A percentile compares a stretch with the other conserved stretches of the same genome.
Evolutionary conservation across 2,888 invertebrate genomes (phyloP).

Genomic region (Coelinius sp.): DNA sequence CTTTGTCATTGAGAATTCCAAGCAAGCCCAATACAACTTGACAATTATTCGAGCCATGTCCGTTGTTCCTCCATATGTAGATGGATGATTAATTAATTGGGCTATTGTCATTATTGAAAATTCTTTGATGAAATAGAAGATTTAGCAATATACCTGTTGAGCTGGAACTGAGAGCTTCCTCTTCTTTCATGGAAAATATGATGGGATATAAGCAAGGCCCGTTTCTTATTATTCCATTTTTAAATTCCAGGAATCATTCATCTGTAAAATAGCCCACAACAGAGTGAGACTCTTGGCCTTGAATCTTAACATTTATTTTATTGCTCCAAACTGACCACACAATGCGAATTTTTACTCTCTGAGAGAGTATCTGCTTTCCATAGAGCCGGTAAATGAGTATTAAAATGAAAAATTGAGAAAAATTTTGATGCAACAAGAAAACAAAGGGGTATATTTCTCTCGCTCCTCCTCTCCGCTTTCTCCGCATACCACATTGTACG

Average conservation of each 20-base stretch:
- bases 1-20: constrained; percentile 1
- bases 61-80: background rate
- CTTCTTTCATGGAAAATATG: background rate
- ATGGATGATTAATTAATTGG: background rate
- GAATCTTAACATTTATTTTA: background rate
- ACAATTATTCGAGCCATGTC: background rate
- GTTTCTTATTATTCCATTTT: background rate
- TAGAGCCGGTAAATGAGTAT: no score
- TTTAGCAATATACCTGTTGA: no score
- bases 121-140: no score
- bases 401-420: no score
- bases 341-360: background rate
- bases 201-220: background rate
- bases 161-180: no score
- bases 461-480: constrained; percentile 10
- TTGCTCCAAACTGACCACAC: background rate
- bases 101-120: no score
- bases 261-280: background rate
- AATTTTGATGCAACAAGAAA: no score
- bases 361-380: background rate
- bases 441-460: no score
- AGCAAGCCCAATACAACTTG: background rate
- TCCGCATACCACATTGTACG: constrained; percentile 13
- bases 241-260: constrained; percentile 6
- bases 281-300: background rate